phyloP scores from a whole-genome alignment of 30 jellyfish, hydroid and myxozoan genomes.

The Cassiopea xamachana region DNA sequence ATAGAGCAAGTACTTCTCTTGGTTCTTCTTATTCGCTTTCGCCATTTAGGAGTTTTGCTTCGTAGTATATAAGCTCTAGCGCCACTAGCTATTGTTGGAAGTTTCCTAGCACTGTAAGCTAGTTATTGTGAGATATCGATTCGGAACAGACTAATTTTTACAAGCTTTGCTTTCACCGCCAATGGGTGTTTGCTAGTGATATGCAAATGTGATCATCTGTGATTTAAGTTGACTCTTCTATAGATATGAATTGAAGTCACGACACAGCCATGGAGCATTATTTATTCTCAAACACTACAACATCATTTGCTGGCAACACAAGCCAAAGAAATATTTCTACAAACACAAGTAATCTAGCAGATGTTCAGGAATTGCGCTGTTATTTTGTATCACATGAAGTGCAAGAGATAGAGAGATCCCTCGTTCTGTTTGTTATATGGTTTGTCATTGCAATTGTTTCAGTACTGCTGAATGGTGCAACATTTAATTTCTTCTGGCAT shows the following conservation, averaged over 20 bases:
- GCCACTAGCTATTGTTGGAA: no score
- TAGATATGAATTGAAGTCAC: not conserved
- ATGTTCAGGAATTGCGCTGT: constrained; percentile 10
- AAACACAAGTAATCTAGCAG: not conserved
- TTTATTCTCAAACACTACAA: not conserved
- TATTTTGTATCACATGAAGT: not conserved
- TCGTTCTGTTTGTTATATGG: not conserved
- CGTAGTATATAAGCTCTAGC: no score
- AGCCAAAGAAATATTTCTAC: not conserved
- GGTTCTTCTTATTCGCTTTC: no score
- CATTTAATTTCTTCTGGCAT: constrained; percentile 6
- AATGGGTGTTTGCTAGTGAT: no score
- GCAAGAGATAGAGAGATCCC: constrained; percentile 13
- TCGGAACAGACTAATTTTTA: no score
- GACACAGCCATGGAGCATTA: not conserved
- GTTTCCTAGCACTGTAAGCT: no score
- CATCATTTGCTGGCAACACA: not conserved
- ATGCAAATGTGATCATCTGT: no score
- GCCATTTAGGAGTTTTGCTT: no score
- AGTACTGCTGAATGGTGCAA: not conserved
- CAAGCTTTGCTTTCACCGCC: no score
- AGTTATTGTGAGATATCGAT: no score
- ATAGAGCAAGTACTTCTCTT: no score
- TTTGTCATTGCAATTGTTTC: not conserved
- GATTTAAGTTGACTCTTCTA: no score